Base-by-base conservation (phyloP, 1,140 invertebrate genomes). In the Trialeurodes vaporariorum region DNA sequence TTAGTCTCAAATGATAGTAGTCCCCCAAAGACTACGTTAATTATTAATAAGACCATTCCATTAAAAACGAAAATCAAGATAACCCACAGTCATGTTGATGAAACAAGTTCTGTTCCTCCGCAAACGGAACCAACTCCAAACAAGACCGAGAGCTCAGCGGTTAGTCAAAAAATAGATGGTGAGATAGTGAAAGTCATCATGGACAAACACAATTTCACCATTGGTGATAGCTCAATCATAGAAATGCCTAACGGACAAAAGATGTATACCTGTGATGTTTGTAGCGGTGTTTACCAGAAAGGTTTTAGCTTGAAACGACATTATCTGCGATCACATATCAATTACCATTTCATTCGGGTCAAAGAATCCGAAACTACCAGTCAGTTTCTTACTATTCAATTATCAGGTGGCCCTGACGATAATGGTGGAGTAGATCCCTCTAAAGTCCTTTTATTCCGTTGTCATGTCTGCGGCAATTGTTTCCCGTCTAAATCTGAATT, bases 301-400 rank as follows among this genome's bases (percentile, higher is more conserved):
- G 77, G 77, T n/a, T 81, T 83, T 67, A 83, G 82, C 71, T 72
- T 85, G 2, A 83, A 83, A 70, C 75, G 82, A 25, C 83, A 85
- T 71, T 83, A 81, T 67, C 69, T 84, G 24, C 74, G 81, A n/a
- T 78, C 76, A 68, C 83, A 85, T 72, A 77, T 85, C 2, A 83
- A 83, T 69, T 76, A 77, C 68, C 74, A 77, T 65, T 83, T 82
- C 71, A 71, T 84, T 2, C 78, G 79, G 22, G 73, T 77, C 40
- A 72, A 76, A 27, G 81, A 82, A 69, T 71, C 72, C 75, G 76
- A 68, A 72, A 69, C 64, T 12, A 71, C 61, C 27, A 69, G 70
- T 26, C 5, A 17, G 17, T 49, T 17, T 5, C 17, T 49, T 9
- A 49, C 34, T 49, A 9, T 49, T 49, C 34, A 49, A 17, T 65